phyloP scores from a whole-genome alignment of 2,797 vertebrate species.

The Tapirus indicus region DNA sequence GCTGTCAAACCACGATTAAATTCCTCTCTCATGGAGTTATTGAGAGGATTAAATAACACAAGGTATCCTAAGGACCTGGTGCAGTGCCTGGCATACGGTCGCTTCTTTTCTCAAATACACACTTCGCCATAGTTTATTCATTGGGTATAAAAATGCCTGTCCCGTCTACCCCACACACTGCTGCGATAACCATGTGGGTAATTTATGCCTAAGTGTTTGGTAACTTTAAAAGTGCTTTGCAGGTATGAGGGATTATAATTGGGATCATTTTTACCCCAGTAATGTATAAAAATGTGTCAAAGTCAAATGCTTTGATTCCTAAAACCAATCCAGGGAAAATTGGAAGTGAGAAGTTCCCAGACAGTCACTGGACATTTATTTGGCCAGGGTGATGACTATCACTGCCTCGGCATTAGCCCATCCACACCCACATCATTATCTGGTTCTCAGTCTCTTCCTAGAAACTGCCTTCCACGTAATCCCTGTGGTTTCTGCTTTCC shows the following conservation, averaged over 20 bases:
- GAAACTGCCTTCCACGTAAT: background rate
- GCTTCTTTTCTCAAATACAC: background rate
- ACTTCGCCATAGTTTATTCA: background rate
- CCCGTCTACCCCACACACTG: background rate
- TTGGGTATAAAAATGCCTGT: fast-evolving
- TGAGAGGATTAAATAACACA: background rate
- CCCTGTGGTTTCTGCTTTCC: background rate
- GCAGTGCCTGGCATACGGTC: background rate
- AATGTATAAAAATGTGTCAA: background rate
- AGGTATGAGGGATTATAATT: background rate
- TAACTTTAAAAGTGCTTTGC: background rate
- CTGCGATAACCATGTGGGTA: fast-evolving
- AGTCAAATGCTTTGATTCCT: background rate
- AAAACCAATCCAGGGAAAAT: background rate
- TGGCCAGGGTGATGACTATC: background rate
- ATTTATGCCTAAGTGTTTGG: background rate
- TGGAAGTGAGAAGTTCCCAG: background rate
- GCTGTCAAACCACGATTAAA: background rate
- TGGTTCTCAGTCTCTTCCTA: background rate
- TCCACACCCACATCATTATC: background rate
- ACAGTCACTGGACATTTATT: background rate
- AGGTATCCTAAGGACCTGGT: background rate
- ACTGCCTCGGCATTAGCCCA: background rate
- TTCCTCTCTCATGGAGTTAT: background rate
- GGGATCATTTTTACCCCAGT: background rate